These are phyloP conservation scores for Rynchops niger DNA, from an alignment of 2,113 vertebrate species.

Conservation along the genomic window DNA sequence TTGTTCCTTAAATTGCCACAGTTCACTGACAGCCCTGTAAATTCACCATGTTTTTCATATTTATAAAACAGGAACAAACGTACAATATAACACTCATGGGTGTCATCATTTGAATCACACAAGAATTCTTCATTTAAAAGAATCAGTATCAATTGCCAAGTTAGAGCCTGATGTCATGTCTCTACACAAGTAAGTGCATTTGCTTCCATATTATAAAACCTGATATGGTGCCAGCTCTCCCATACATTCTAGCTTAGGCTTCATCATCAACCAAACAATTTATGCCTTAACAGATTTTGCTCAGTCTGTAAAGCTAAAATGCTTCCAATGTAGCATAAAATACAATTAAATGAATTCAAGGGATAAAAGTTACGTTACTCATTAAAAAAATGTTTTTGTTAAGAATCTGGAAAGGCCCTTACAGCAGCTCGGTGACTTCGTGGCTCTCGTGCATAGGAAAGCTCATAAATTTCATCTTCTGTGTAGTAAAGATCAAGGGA, in stretches of 20 bases:
- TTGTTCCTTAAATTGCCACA: neutral
- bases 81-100: neutral
- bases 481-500: constrained; percentile 96
- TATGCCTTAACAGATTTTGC: neutral
- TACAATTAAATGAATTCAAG: neutral
- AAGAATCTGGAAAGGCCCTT: constrained; percentile 60
- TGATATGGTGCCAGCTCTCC: neutral
- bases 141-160: neutral
- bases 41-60: neutral
- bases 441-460: constrained; percentile 92
- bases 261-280: neutral
- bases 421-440: constrained; percentile 88
- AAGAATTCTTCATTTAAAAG: neutral
- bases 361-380: neutral
- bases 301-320: neutral
- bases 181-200: neutral
- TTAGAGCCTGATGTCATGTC: neutral
- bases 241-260: neutral
- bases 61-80: neutral
- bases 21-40: neutral
- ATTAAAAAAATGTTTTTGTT: neutral
- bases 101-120: neutral
- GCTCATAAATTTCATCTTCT: constrained; percentile 95
- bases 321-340: neutral
- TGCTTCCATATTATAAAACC: neutral